Evolutionary conservation across 2,888 invertebrate genomes (phyloP), one percentile per base, ranked within the genome.

Genomic region (Cerastis leucographa): DNA sequence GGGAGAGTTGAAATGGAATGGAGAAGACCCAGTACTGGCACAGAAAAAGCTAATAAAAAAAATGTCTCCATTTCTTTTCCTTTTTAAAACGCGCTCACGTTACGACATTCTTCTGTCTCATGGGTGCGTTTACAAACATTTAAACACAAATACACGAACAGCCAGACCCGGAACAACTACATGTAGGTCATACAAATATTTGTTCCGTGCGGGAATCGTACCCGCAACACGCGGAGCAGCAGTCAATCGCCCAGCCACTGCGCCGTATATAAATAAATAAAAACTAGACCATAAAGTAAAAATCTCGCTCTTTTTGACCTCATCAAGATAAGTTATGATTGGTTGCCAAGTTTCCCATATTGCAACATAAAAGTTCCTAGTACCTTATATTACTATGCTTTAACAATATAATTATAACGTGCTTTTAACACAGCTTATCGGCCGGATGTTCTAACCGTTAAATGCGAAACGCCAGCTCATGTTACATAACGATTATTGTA

Each of bases 391-490:
- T 46, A 17, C 7, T 25, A 8, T 9, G 5, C 35, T 79, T 35
- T 17, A 51, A 79, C 44, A 66, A 22, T 46, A 44, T 29, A 14
- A 29, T 59, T 19, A 56, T n/a, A 2, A 35, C 14, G 46, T 51
- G 14, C 14, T 1, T 29, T 42, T n/a, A 51, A 22, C 14, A n/a
- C n/a, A n/a, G 42, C 29, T 64, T 80, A 80, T 80, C 81, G n/a
- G 42, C 59, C 54, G 81, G 84, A 73, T 44, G 65, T 73, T n/a
- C 42, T 40, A n/a, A 54, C 61, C n/a, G 25, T 73, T 70, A 71
- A 69, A 35, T 59, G 67, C 22, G 17, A 46, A 68, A 54, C 54
- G 62, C 22, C 46, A 29, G 17, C 75, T 54, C 44, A 17, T 51
- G 29, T 71, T 19, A 42, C 56, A 59, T n/a, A 22, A 17, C 44